Evolutionary conservation across 2,888 invertebrate species (phyloP), one percentile per base, ranked within the genome.

Genomic region (Branchinecta sandiegonensis): DNA sequence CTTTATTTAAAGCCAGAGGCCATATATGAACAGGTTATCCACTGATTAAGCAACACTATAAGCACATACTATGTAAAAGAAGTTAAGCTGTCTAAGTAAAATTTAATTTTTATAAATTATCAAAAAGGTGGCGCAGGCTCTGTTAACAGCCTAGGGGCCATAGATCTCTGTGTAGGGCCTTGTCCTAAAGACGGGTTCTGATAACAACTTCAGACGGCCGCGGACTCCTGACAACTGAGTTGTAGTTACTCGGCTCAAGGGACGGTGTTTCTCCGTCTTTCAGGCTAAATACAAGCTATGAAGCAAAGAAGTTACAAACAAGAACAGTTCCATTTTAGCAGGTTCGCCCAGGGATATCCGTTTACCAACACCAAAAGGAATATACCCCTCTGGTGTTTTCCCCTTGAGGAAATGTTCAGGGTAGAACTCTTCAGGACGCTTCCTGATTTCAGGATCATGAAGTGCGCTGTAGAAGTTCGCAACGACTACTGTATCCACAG

Each of bases 351-450:
- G n/a, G 9, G 8, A 56, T 56, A 56, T 9, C 8, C 56, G n/a
- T 17, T 56, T 56, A 8, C 56, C 56, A 14, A 17, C 17, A 14
- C 56, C 56, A 56, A 56, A 56, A 17, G 56, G 56, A 8, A 56
- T 56, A 56, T 14, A 56, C 17, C n/a, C 56, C 8, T 56, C 56
- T 9, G 56, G 56, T 9, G 17, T 17, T 9, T 56, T 56, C 17
- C 56, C 56, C 8, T 56, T 56, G n/a, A 66, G 48, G 48, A 66
- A 66, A 23, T 66, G 67, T 48, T 66, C 67, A 17, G 67, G 67
- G 13, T 66, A 66, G 48, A 66, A 66, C 12, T 56, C 67, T 11
- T 66, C 48, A 14, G 67, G 67, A 4, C 48, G 47, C 13, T 65
- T 13, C 67, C 67, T 47, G 14, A 48, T 48, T 1, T 8, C 11